Base-by-base conservation (phyloP, 30 jellyfish, hydroid and myxozoan species). In the Hydractinia symbiolongicarpus region DNA sequence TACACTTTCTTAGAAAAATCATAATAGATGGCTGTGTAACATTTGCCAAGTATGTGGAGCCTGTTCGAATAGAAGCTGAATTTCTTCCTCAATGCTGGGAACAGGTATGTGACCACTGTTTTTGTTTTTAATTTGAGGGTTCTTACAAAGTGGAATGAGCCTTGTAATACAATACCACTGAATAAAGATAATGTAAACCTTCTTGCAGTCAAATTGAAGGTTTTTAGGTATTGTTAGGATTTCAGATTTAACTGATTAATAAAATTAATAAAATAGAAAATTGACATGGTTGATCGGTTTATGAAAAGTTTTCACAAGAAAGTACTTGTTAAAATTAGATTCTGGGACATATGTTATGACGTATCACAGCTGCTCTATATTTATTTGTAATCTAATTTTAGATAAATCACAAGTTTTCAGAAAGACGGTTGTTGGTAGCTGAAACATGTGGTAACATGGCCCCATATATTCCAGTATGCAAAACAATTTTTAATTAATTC, bases 1-100 rank as follows among this genome's bases (percentile, higher is more conserved):
- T 30, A 30, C 44, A 30, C 44, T 30, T 30, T 30, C 44, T 30
- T 30, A 93, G 98, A 78, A 84, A 74, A 61, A 87, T 93, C 89
- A 93, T 93, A 14, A 93, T 93, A n/a, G 98, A 88, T 87, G 98
- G 98, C 5, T 93, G 84, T 81, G 96, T 82, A 17, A 95, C 93
- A 16, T 93, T 87, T 84, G 98, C 98, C 52, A 79, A 82, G 61
- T 83, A 79, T 69, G 95, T 88, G 67, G 98, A 90, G 17, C 78
- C 94, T 51, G 83, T 94, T 61, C 67, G 98, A 44, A 93, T 93
- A 8, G 98, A 93, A 73, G 94, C 95, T 19, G 98, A 93, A 71
- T 73, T 93, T 49, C 70, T 93, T 6, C 98, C 98, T 6, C 98
- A 93, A 76, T 93, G 98, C 82, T 93, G 98, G 98, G 98, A 93